Conservation (phyloP, 2,888 invertebrate species). For the Polydrusus cervinus region DNA sequence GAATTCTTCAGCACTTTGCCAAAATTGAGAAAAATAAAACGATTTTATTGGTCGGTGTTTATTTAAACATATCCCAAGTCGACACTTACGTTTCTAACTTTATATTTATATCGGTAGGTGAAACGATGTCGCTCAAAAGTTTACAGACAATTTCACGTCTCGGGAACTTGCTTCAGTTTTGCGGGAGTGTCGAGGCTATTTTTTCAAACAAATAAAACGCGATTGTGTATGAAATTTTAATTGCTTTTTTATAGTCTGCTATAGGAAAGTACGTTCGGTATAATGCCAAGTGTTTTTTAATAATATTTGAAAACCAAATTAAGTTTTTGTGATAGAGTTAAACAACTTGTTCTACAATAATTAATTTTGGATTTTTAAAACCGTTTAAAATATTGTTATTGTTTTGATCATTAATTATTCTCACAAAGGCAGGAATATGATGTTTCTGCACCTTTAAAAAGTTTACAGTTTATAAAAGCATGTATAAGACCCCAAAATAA, state of each 20-base stretch:
- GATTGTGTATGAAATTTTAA: neutral
- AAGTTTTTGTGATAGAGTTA: neutral
- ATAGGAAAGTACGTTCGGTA: neutral
- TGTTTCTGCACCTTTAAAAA: too few species aligned
- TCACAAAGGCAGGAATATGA: too few species aligned
- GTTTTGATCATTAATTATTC: too few species aligned
- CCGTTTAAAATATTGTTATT: too few species aligned
- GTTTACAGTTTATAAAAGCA: too few species aligned
- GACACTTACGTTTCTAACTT: constrained; percentile 24
- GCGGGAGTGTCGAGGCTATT: constrained; percentile 25
- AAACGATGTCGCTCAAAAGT: constrained; percentile 17
- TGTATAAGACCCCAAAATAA: too few species aligned
- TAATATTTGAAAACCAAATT: neutral
- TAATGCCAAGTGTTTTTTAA: neutral
- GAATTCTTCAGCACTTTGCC: neutral
- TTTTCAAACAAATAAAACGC: neutral
- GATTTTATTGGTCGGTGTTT: constrained; percentile 24
- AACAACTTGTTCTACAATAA: too few species aligned
- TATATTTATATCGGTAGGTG: constrained; percentile 41
- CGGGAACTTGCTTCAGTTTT: constrained; percentile 21
- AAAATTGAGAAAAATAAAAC: constrained; percentile 20
- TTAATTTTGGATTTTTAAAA: too few species aligned
- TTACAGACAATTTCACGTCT: constrained; percentile 43
- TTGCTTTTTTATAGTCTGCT: neutral
- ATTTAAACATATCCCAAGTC: constrained; percentile 29